Percentiles rank a stretch among this genome's conserved stretches.
Evolutionary conservation across 1,140 invertebrate species (phyloP).

Genomic region (Pseudomyrmex cubaensis): DNA sequence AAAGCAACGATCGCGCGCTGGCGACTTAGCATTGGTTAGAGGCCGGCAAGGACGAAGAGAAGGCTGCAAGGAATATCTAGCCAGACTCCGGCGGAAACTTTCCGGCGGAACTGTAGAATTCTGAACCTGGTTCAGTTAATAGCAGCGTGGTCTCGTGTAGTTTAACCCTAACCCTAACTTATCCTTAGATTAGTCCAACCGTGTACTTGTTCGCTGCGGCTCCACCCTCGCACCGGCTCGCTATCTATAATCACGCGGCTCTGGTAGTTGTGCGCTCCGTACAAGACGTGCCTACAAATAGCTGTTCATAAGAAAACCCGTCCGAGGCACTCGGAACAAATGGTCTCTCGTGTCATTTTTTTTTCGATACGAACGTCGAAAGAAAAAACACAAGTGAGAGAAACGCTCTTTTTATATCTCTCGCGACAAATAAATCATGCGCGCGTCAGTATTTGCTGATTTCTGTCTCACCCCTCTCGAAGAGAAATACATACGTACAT

Average conservation of each 20-base stretch:
- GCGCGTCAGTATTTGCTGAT: constrained; percentile 17
- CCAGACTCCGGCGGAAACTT: constrained; percentile 37
- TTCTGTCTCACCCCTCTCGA: constrained; percentile 47
- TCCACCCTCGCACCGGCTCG: constrained; percentile 54
- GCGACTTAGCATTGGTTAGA: constrained; percentile 12
- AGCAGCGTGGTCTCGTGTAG: constrained; percentile 71
- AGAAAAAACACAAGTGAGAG: not conserved
- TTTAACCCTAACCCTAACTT: constrained; percentile 74
- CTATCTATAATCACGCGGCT: constrained; percentile 68
- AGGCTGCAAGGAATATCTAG: constrained; percentile 56
- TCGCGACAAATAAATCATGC: not conserved
- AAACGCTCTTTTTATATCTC: too few species aligned
- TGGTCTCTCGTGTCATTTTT: not conserved
- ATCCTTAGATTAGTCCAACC: constrained; percentile 77
- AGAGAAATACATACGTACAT: constrained; percentile 60
- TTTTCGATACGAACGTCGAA: not conserved
- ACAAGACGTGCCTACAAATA: constrained; percentile 53
- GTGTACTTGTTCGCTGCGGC: constrained; percentile 66
- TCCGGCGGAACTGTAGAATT: constrained; percentile 67
- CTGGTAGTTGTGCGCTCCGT: constrained; percentile 57
- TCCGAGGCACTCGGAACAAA: not conserved
- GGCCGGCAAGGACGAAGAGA: not conserved
- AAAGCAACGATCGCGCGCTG: not conserved
- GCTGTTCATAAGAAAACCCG: constrained; percentile 26
- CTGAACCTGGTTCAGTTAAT: constrained; percentile 74